These are phyloP conservation scores for Atherix ibis DNA, from an alignment of 2,888 invertebrate genomes.

Conservation along the genomic window DNA sequence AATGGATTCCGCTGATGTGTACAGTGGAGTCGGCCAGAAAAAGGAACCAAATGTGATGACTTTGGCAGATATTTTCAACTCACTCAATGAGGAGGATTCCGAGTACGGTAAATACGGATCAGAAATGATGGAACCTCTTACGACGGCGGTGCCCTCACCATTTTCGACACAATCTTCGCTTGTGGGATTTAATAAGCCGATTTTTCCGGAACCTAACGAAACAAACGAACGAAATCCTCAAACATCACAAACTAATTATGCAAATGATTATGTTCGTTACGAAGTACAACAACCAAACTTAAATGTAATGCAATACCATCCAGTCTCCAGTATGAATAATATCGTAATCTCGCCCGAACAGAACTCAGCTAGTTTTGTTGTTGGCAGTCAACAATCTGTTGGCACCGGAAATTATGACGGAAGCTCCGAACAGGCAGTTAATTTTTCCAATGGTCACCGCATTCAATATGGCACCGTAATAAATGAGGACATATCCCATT, in stretches of 20 bases:
- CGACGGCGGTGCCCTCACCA: slow-evolving; percentile 25
- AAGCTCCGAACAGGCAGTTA: slow-evolving; percentile 30
- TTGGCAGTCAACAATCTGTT: slow-evolving; percentile 46
- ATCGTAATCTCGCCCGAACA: slow-evolving; percentile 46
- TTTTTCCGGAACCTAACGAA: no score
- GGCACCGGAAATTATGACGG: slow-evolving; percentile 33
- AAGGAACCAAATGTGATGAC: slow-evolving; percentile 23
- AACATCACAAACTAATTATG: slow-evolving; percentile 8
- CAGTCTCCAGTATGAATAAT: slow-evolving; percentile 41
- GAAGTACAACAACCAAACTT: slow-evolving; percentile 29
- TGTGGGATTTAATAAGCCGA: neutral
- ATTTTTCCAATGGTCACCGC: slow-evolving; percentile 27
- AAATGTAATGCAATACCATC: slow-evolving; percentile 28
- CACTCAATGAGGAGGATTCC: slow-evolving; percentile 25
- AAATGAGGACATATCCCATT: slow-evolving; percentile 21
- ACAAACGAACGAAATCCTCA: slow-evolving; percentile 4
- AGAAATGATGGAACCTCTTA: slow-evolving; percentile 25
- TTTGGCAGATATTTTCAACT: slow-evolving; percentile 28
- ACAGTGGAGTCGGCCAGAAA: slow-evolving; percentile 11
- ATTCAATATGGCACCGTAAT: slow-evolving; percentile 29
- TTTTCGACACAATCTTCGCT: slow-evolving; percentile 17
- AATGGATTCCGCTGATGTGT: slow-evolving; percentile 10
- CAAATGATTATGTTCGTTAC: slow-evolving; percentile 30
- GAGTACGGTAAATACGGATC: slow-evolving; percentile 24
- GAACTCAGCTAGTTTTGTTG: slow-evolving; percentile 46